Base-by-base conservation (phyloP, 2,888 invertebrate species). In the Agapostemon virescens region DNA sequence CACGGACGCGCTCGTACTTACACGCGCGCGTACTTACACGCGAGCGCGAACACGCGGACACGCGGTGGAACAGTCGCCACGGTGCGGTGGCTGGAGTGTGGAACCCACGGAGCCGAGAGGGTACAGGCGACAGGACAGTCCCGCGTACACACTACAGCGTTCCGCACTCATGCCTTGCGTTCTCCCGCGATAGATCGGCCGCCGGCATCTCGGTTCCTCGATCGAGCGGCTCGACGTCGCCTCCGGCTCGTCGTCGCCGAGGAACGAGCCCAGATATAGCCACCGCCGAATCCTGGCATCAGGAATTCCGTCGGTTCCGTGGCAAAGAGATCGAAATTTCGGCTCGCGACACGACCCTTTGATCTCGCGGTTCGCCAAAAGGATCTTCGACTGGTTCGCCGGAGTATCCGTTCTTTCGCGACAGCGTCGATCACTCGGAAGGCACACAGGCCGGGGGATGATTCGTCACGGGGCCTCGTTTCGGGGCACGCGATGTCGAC, bases 101-200 rank as follows among this genome's bases (percentile, higher is more conserved):
- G 87, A 89, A 85, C 85, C 88, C 87, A 87, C 88, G 82, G 88
- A 88, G 88, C 83, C 75, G 26, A 26, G 85, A 86, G 88, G 86
- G 84, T 87, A 87, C 86, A 81, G 85, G 86, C 90, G 90, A 90
- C 91, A 91, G 91, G 90, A 90, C 91, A 91, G 91, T 90, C 86
- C 90, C 90, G 90, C 88, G 90, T 89, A 90, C 89, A 89, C 90
- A 89, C 90, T 88, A 88, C 89, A 85, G 77, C 90, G 88, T 88
- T 89, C 87, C 87, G 85, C 90, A 88, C 88, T 88, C 86, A 76
- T 88, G 83, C 79, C 83, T 85, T 80, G 82, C 87, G 85, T 85
- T 88, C 88, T 86, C 87, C 74, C 74, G 85, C 84, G 85, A 86
- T 83, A 87, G 85, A 85, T 80, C 79, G 85, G 61, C 81, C 36